Evolutionary conservation across 2,797 vertebrate species (phyloP).

Genomic region (Pangasius larnaudii): DNA sequence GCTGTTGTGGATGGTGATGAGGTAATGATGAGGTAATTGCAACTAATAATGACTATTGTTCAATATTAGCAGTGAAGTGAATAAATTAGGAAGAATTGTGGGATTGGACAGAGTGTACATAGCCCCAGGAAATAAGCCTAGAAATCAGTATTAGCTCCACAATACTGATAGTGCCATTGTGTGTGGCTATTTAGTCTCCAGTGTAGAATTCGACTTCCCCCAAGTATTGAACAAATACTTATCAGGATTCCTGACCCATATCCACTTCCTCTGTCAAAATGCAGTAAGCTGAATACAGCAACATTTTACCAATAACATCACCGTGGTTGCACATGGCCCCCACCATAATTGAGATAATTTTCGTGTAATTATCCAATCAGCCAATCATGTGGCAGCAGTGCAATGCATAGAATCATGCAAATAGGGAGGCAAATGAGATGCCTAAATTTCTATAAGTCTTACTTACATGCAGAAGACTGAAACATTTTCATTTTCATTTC

Average conservation of each 20-base stretch:
- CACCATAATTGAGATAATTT: neutral
- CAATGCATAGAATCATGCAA: neutral
- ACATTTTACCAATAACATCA: neutral
- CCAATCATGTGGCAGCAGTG: neutral
- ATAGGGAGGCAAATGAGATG: neutral
- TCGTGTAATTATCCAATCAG: neutral
- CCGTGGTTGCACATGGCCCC: neutral
- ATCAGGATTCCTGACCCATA: too few species aligned
- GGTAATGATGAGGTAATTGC: conserved; percentile 54
- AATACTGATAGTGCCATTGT: neutral
- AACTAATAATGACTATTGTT: conserved; percentile 51
- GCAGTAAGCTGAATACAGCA: neutral
- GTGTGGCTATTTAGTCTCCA: neutral
- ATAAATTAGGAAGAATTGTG: conserved; percentile 36
- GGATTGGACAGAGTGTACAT: conserved; percentile 11
- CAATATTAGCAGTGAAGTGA: conserved; percentile 29
- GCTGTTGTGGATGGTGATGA: conserved; percentile 40
- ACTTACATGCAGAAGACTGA: neutral
- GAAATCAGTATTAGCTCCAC: neutral
- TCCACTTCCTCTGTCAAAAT: neutral
- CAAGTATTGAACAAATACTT: neutral
- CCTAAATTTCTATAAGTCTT: neutral
- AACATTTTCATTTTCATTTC: neutral
- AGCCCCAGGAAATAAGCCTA: neutral
- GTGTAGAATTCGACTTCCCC: neutral